Evolutionary conservation across 2,113 vertebrate genomes (phyloP), one percentile per base, ranked within the genome.

Genomic region (Etheostoma cragini): DNA sequence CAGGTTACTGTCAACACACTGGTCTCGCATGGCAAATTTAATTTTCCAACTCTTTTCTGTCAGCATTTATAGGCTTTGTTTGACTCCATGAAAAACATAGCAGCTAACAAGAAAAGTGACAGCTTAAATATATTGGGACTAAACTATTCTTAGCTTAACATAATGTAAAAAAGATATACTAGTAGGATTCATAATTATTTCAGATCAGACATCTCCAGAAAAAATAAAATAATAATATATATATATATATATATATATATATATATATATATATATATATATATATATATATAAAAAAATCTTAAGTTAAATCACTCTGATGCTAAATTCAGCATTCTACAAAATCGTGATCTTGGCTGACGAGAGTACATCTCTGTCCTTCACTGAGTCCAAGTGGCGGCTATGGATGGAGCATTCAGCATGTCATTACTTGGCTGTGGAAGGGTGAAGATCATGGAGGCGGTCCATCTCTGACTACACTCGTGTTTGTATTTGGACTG

Each of bases 371-470:
- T 52, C 35, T 61, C 13, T 47, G 46, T 15, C 46, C 33, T 35
- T 35, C 33, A 35, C 33, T 47, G 47, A 17, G 24, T 56, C 76
- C 50, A 50, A 68, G 54, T 50, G 54, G 64, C 76, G 7, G 11
- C 50, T 22, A 53, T 67, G 67, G 30, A 64, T n/a, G 21, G 33
- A 71, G 8, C 47, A 15, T 54, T 35, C 33, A 35, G 33, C 33
- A 35, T 35, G 72, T 75, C 60, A 42, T n/a, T n/a, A 35, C 63
- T 61, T 22, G 14, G 45, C 54, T 74, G 61, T 6, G 46, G 46
- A 81, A 53, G 63, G 21, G 46, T 73, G 53, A 81, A 74, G 46
- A 45, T 56, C 54, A 6, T 22, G 49, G 61, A 61, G 38, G 5
- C 8, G 7, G 22, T 72, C 74, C 67, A 58, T 66, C 62, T 66